A percentile compares a stretch with the other conserved stretches of the same genome.
These are phyloP conservation scores for Eumerus sabulonum DNA, from an alignment of 2,888 invertebrate genomes.

Conservation along the genomic window DNA sequence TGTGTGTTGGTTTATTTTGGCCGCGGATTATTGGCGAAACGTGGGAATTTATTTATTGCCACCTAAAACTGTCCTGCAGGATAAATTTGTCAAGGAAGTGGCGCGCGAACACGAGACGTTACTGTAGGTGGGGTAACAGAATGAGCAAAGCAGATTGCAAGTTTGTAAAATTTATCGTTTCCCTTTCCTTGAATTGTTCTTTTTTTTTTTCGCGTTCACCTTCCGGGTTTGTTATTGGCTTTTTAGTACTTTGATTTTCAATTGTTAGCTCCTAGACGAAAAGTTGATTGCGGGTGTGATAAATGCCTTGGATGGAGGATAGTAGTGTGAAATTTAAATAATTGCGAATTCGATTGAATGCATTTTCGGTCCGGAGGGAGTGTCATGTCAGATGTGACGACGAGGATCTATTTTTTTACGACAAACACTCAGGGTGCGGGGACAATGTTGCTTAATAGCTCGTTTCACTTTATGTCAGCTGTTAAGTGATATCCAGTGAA, in stretches of 20 bases:
- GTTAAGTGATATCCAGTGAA: no score
- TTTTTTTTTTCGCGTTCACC: not conserved
- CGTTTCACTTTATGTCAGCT: no score
- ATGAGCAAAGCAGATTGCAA: slow-evolving; percentile 64
- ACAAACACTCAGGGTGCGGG: not conserved
- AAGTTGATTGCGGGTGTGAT: no score
- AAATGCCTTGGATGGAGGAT: slow-evolving; percentile 24
- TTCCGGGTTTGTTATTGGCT: not conserved
- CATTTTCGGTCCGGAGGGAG: slow-evolving; percentile 1
- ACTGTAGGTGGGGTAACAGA: slow-evolving; percentile 25
- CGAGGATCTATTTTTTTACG: not conserved
- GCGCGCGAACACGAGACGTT: slow-evolving; percentile 29
- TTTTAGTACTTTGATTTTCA: slow-evolving; percentile 56
- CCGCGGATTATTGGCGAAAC: slow-evolving; percentile 56
- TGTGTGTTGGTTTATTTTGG: slow-evolving; percentile 34
- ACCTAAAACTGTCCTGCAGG: slow-evolving; percentile 55
- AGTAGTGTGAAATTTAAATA: slow-evolving; percentile 16
- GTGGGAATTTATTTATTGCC: slow-evolving; percentile 67
- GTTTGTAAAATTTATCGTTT: slow-evolving; percentile 60
- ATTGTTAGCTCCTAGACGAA: slow-evolving; percentile 25
- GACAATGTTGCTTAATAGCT: not conserved
- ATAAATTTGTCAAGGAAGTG: slow-evolving; percentile 62
- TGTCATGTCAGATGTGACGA: slow-evolving; percentile 5
- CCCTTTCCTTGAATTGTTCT: slow-evolving; percentile 29
- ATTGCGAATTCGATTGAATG: slow-evolving; percentile 47